Percentiles rank a stretch among this genome's conserved stretches.
These are phyloP conservation scores for Apteryx owenii DNA, from an alignment of 2,113 vertebrate species.

Conservation along the genomic window DNA sequence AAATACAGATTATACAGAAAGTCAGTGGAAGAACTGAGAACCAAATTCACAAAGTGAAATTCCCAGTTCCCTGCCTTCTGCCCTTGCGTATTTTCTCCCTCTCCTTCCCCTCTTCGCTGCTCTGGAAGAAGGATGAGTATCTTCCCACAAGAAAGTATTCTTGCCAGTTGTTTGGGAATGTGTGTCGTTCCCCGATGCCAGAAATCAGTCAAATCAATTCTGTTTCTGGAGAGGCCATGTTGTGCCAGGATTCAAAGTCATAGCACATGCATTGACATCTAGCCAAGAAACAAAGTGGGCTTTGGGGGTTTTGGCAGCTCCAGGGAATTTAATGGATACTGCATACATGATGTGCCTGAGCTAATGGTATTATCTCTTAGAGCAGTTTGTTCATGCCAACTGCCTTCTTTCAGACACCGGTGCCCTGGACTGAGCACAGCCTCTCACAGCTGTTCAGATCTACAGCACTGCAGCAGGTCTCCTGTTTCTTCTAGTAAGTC, in stretches of 20 bases:
- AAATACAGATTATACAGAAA: background rate
- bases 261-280: fast-evolving
- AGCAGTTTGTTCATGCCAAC: no score
- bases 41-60: background rate
- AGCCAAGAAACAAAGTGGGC: background rate
- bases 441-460: background rate
- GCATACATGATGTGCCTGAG: fast-evolving
- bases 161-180: fast-evolving
- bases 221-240: background rate
- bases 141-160: fast-evolving
- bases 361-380: fast-evolving
- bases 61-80: background rate
- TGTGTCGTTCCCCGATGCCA: background rate
- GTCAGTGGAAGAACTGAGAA: background rate
- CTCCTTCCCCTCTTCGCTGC: background rate
- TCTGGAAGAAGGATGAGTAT: background rate
- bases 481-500: background rate
- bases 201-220: background rate
- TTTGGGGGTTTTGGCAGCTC: background rate
- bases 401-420: background rate
- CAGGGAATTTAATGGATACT: fast-evolving
- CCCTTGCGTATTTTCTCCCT: background rate
- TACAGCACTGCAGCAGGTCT: background rate
- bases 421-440: background rate
- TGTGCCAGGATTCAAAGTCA: background rate